Evolutionary conservation across 2,113 vertebrate genomes (phyloP).

Genomic region (Corynorhinus townsendii): DNA sequence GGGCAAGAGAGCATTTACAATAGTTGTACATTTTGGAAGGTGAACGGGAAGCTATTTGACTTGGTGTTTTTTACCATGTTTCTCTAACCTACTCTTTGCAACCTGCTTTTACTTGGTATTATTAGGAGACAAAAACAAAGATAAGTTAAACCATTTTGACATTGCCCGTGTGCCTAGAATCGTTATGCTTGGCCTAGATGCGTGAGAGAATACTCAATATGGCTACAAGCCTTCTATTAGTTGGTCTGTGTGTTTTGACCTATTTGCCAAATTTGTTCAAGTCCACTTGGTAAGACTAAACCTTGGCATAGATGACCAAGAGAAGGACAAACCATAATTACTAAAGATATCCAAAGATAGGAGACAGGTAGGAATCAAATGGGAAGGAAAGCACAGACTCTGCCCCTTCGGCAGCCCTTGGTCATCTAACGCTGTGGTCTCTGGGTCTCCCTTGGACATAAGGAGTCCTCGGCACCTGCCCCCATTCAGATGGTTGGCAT

Average conservation of each 20-base stretch:
- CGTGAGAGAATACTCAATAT: background rate
- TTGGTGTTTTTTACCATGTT: background rate
- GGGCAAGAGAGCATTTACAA: background rate
- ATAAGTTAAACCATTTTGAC: background rate
- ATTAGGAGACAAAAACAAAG: conserved; percentile 24
- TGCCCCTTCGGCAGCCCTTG: too few relatives aligned
- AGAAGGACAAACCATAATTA: background rate
- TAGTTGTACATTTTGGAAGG: background rate
- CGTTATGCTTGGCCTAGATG: background rate
- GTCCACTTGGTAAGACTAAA: background rate
- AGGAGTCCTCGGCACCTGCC: background rate
- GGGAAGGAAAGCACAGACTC: background rate
- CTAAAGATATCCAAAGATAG: background rate
- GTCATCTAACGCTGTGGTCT: background rate
- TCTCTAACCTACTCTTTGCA: background rate
- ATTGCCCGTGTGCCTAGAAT: background rate
- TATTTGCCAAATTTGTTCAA: background rate
- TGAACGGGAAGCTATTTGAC: background rate
- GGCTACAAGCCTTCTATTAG: background rate
- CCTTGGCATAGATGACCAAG: background rate
- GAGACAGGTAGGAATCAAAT: background rate
- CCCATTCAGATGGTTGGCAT: background rate
- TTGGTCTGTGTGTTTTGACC: background rate
- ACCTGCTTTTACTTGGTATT: background rate
- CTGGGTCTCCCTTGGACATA: background rate